A percentile compares a stretch with the other conserved stretches of the same genome.
Evolutionary conservation across 2,113 vertebrate genomes (phyloP).

Genomic region (Lophius piscatorius): DNA sequence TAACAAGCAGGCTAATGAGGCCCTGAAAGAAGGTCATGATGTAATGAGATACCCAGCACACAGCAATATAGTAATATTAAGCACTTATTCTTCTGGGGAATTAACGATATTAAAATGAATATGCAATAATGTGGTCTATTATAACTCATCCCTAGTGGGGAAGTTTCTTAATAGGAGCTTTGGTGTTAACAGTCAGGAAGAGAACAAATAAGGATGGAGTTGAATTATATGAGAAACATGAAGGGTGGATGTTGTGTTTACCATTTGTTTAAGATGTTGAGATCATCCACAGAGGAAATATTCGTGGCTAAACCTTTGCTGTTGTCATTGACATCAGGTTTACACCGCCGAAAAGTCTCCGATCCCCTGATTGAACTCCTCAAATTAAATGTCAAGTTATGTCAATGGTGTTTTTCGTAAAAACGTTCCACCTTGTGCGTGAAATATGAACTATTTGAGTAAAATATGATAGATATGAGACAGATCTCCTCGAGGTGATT

Average conservation of each 20-base stretch:
- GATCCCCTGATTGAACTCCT: too few relatives aligned
- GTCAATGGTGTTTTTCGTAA: too few relatives aligned
- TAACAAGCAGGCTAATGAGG: conserved; percentile 73
- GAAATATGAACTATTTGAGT: too few relatives aligned
- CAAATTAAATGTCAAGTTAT: too few relatives aligned
- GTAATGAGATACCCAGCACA: conserved; percentile 64
- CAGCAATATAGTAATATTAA: conserved; percentile 35
- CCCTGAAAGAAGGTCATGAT: conserved; percentile 74
- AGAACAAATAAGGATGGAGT: conserved; percentile 12
- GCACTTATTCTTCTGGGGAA: conserved; percentile 71
- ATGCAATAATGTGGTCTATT: conserved; percentile 58
- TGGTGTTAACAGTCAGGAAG: conserved; percentile 29
- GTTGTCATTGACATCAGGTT: too few relatives aligned
- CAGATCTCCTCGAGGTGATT: too few relatives aligned
- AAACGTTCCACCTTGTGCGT: too few relatives aligned
- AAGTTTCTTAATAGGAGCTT: conserved; percentile 54
- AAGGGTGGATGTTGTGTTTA: conserved; percentile 33
- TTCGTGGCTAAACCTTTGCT: too few relatives aligned
- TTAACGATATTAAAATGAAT: conserved; percentile 68
- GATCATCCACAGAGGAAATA: background rate
- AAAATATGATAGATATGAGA: too few relatives aligned
- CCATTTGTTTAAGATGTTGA: conserved; percentile 16
- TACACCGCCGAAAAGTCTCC: too few relatives aligned
- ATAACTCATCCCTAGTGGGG: conserved; percentile 60
- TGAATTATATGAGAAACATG: conserved; percentile 1